Percentiles rank a stretch among this genome's conserved stretches.
These are phyloP conservation scores for Trichopoda pennipes DNA, from an alignment of 2,888 invertebrate species.

Conservation along the genomic window DNA sequence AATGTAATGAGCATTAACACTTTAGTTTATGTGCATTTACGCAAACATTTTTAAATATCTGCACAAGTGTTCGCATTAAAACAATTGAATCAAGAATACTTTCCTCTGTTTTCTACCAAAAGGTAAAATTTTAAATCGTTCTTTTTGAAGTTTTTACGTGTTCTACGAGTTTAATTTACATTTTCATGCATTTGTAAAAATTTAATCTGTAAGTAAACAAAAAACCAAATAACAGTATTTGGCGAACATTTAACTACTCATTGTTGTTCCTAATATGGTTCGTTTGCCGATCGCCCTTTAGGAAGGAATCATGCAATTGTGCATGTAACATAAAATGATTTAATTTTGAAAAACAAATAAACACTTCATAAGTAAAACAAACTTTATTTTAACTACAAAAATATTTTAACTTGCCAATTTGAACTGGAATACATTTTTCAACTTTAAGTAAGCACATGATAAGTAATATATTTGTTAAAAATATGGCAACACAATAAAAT, in stretches of 20 bases:
- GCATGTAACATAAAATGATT: conserved; percentile 48
- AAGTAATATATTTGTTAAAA: no score
- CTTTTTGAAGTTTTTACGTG: background rate
- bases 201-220: conserved; percentile 15
- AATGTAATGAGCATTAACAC: conserved; percentile 65
- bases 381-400: background rate
- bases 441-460: no score
- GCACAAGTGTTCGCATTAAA: background rate
- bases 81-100: conserved; percentile 21
- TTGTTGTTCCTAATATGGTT: conserved; percentile 7
- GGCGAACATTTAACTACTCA: background rate
- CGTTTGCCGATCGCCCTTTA: conserved; percentile 15
- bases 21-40: conserved; percentile 45
- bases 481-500: no score
- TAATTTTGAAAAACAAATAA: conserved; percentile 37
- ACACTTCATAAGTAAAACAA: conserved; percentile 39
- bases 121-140: conserved; percentile 32
- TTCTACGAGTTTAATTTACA: background rate
- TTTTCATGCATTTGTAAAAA: background rate
- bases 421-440: no score
- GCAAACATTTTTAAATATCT: background rate
- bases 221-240: no score
- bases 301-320: conserved; percentile 51
- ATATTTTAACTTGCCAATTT: no score
- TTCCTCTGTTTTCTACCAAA: background rate